phyloP scores from a whole-genome alignment of 2,113 vertebrate genomes.

The Apodemus speciosus region DNA sequence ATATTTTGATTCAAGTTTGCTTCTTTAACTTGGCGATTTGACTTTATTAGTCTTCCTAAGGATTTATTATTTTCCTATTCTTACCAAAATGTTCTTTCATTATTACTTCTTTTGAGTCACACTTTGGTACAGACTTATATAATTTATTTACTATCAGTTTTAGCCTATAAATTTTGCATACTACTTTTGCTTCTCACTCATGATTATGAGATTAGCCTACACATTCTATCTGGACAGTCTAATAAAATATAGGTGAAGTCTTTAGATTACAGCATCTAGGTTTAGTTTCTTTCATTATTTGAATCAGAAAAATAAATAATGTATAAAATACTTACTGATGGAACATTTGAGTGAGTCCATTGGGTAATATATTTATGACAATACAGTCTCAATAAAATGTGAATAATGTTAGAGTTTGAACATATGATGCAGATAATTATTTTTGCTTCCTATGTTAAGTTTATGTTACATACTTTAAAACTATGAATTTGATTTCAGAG shows the following conservation, averaged over 20 bases:
- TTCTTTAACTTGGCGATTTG: conserved; percentile 39
- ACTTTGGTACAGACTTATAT: not conserved
- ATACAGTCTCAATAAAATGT: not conserved
- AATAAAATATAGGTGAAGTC: conserved; percentile 52
- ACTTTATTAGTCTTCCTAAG: not conserved
- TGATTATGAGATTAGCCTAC: conserved; percentile 11
- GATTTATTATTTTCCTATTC: conserved; percentile 26
- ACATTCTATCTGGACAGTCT: not conserved
- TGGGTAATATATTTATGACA: conserved; percentile 41
- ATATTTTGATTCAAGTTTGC: conserved; percentile 12
- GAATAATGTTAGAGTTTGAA: not conserved
- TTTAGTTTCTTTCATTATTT: conserved; percentile 52
- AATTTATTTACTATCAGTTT: not conserved
- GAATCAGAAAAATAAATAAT: conserved; percentile 30
- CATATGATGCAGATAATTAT: conserved; percentile 10
- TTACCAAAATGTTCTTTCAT: not conserved
- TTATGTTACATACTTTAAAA: conserved; percentile 28
- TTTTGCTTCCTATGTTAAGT: conserved; percentile 40
- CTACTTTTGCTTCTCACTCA: conserved; percentile 13
- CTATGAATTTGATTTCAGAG: conserved; percentile 31
- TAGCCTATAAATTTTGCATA: conserved; percentile 5
- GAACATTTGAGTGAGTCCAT: not conserved
- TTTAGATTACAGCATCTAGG: not conserved
- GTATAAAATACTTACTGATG: not conserved
- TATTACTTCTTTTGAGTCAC: conserved; percentile 29